Conservation (phyloP, 2,113 vertebrate species). For the Cololabis saira region DNA sequence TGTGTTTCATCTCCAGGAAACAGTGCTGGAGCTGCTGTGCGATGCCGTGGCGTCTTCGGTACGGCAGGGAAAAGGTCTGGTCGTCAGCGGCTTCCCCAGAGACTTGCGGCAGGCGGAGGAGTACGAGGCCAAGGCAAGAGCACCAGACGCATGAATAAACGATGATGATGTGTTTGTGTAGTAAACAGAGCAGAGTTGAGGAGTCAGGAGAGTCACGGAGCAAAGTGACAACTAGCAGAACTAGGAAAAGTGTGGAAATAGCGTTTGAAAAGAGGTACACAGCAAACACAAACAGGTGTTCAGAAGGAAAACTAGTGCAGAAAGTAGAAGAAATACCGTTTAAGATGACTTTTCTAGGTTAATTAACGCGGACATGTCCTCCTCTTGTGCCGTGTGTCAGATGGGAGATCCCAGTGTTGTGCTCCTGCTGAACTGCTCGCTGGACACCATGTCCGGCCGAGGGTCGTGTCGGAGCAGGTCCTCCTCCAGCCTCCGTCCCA, state of each 20-base stretch:
- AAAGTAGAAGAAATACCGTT: not conserved
- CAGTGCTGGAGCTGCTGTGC: constrained; percentile 87
- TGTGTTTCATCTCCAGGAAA: constrained; percentile 72
- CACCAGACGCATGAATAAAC: not conserved
- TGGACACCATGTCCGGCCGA: constrained; percentile 85
- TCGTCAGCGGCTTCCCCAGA: constrained; percentile 89
- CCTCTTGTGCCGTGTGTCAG: constrained; percentile 65
- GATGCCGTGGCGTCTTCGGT: constrained; percentile 82
- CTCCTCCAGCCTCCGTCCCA: constrained; percentile 31
- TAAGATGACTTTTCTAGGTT: not conserved
- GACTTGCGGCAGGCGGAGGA: constrained; percentile 87
- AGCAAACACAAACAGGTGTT: not conserved
- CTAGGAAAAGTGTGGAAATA: not conserved
- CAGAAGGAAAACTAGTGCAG: not conserved
- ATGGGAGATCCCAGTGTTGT: constrained; percentile 87
- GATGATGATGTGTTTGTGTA: not conserved
- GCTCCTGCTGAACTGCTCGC: constrained; percentile 88
- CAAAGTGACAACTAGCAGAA: not conserved
- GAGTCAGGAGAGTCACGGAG: not conserved
- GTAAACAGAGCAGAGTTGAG: not conserved
- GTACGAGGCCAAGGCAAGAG: constrained; percentile 88
- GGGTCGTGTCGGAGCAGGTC: constrained; percentile 74
- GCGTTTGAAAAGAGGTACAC: not conserved
- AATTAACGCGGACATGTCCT: not conserved
- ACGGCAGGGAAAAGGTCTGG: constrained; percentile 83